Evolutionary conservation across 2,113 vertebrate genomes (phyloP).

Genomic region (Poeciliopsis occidentalis): DNA sequence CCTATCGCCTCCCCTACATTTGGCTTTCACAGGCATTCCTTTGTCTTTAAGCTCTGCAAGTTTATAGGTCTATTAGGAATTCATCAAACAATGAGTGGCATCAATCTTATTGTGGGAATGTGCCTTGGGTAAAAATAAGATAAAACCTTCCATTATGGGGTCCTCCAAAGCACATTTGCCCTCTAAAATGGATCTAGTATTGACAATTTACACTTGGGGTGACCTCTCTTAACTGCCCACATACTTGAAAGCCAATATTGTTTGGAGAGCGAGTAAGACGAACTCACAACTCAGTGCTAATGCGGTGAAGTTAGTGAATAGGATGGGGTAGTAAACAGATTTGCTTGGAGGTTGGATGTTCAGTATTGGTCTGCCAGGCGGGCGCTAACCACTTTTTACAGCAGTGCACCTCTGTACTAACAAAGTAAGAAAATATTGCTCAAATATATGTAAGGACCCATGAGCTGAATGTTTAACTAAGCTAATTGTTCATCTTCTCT

Average conservation of each 20-base stretch:
- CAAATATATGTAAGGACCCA: constrained; percentile 34
- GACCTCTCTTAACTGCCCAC: constrained; percentile 80
- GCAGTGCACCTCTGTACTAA: constrained; percentile 31
- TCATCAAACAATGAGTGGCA: constrained; percentile 77
- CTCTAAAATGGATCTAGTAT: constrained; percentile 78
- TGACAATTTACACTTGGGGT: constrained; percentile 81
- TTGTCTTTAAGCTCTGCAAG: constrained; percentile 72
- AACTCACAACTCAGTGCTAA: constrained; percentile 51
- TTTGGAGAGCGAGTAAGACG: constrained; percentile 56
- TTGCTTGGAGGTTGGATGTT: constrained; percentile 34
- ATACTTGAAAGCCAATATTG: constrained; percentile 73
- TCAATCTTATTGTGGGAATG: constrained; percentile 76
- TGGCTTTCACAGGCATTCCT: constrained; percentile 70
- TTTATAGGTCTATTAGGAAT: constrained; percentile 83
- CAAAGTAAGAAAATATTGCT: constrained; percentile 10
- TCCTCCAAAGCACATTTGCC: constrained; percentile 77
- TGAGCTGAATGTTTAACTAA: constrained; percentile 12
- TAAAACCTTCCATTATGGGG: constrained; percentile 79
- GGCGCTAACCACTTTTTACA: constrained; percentile 39
- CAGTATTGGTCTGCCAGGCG: constrained; percentile 36
- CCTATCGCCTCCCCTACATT: constrained; percentile 56
- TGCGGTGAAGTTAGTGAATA: constrained; percentile 64
- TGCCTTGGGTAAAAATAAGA: constrained; percentile 78
- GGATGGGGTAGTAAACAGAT: constrained; percentile 53
- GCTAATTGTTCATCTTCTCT: not conserved